A percentile compares a stretch with the other conserved stretches of the same genome.
phyloP scores from a whole-genome alignment of 2,797 vertebrate species.

The Mallotus villosus region DNA sequence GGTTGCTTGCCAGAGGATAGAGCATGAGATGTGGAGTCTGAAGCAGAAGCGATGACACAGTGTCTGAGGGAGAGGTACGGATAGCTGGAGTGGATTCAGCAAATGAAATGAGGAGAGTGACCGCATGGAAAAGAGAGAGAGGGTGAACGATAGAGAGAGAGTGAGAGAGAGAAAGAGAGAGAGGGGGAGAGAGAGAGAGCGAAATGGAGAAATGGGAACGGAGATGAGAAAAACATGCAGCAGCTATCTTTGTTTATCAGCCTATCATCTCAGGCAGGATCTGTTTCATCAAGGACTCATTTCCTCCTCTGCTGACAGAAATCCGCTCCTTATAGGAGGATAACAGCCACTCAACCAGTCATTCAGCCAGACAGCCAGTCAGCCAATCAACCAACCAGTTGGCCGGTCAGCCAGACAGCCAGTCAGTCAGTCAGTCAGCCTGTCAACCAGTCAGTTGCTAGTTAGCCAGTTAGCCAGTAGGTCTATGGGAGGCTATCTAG shows the following conservation, averaged over 20 bases:
- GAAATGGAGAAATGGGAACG: neutral
- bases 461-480: neutral
- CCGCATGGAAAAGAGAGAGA: neutral
- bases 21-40: neutral
- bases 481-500: too few relatives aligned
- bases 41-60: neutral
- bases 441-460: neutral
- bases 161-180: slow-evolving; percentile 34
- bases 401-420: neutral
- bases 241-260: slow-evolving; percentile 9
- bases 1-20: too few relatives aligned
- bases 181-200: slow-evolving; percentile 7
- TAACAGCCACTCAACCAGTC: slow-evolving; percentile 20
- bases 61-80: neutral
- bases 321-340: slow-evolving; percentile 29
- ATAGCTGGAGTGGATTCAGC: too few relatives aligned
- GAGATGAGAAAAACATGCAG: neutral
- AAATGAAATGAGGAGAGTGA: slow-evolving; percentile 15
- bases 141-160: neutral
- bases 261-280: neutral
- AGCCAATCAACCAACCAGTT: neutral
- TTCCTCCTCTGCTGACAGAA: slow-evolving; percentile 14
- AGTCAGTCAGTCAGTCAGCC: neutral
- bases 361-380: neutral
- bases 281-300: slow-evolving; percentile 14